Base-by-base conservation (phyloP, 2,113 vertebrate genomes). In the Bombycilla garrulus region DNA sequence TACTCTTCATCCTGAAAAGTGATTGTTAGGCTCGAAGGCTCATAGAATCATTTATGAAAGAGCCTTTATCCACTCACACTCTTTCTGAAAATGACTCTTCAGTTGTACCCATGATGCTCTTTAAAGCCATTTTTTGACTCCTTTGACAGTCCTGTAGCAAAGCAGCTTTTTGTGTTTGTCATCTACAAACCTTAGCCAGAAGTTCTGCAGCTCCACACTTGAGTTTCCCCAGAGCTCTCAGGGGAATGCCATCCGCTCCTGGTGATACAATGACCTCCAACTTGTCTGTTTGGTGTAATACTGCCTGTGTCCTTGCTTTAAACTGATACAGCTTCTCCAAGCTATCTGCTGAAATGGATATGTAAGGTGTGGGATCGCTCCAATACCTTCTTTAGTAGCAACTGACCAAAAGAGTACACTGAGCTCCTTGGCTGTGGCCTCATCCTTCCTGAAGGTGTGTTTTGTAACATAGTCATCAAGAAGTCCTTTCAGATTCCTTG, bases 301-400 rank as follows among this genome's bases (percentile, higher is more conserved):
- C 0, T 50, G 47, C 15, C 25, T 19, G 2, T 23, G 28, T 58
- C 42, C n/a, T 84, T 70, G 18, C 33, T 74, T 67, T 79, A 70
- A 36, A 78, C 6, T 9, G 11, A 17, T 70, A 31, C 19, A 51
- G 26, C 38, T 71, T 29, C 74, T 82, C 29, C 0, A 0, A 65
- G 20, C 12, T 61, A 2, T 38, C 51, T 54, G 18, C 47, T 45
- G 38, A 0, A 0, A 42, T 50, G 36, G 44, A 48, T 6, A 2
- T 1, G 0, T 21, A 23, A 60, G 18, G 13, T 45, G 3, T 74
- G n/a, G 42, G 20, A 40, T 78, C 35, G 65, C 29, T 84, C n/a
- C 47, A 29, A 4, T 17, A 12, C 8, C 20, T 57, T 66, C 15
- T 62, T 8, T 42, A 29, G 29, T 28, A n/a, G 20, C 6, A 26